Evolutionary conservation across 1,140 invertebrate genomes (phyloP), one percentile per base, ranked within the genome.

Genomic region (Listronotus bonariensis): DNA sequence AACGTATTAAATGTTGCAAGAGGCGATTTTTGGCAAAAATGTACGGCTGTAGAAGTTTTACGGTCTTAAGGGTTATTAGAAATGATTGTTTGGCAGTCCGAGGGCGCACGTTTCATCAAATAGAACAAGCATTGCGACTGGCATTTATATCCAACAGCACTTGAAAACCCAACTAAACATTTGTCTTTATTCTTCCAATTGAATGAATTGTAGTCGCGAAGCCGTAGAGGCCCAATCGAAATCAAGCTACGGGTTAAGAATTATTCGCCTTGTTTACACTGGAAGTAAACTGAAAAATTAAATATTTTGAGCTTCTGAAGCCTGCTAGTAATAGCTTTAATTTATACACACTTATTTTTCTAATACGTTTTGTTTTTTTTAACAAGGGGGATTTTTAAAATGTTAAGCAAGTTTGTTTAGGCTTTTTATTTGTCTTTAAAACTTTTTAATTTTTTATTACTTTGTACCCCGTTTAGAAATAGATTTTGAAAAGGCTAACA

Each of bases 121-220:
- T 60, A 53, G 73, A 73, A 74, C 74, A 74, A 70, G 72, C 71
- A 73, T 75, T 77, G 75, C 75, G 67, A 73, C 68, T 78, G 77
- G 75, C 77, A 77, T 78, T 78, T 78, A 78, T 78, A 74, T 73
- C 74, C 71, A 70, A 61, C 71, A 73, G 73, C 69, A 74, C 71
- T 73, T 70, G 63, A 72, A 73, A 73, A 9, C 65, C 72, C 73
- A 75, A 72, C 73, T 73, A 77, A 76, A 77, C 76, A 78, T 78
- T 78, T 78, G 74, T 78, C 76, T 78, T 78, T 77, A 78, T 77
- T 77, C 75, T 78, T 77, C 75, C 76, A 73, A 77, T 76, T 77
- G 75, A 74, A 59, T 74, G 74, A 65, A 65, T 74, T 69, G 72
- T 73, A 68, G 65, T 71, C 69, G 71, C 68, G 60, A 68, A 65